Base-by-base conservation (phyloP, 30 jellyfish, hydroid and myxozoan genomes). In the Chironex yamaguchii region DNA sequence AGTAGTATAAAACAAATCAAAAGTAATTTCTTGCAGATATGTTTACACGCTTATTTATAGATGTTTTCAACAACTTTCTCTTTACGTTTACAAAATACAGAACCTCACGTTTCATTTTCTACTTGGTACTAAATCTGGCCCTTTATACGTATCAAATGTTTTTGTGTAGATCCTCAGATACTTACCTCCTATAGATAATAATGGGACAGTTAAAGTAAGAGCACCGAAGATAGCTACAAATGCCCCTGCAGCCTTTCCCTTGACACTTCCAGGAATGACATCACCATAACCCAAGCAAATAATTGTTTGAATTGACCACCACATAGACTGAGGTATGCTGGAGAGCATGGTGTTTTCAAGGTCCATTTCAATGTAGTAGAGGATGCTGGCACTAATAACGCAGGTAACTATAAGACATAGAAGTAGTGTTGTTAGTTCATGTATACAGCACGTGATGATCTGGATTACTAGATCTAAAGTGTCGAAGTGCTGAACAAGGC, bases 251-350 rank as follows among this genome's bases (percentile, higher is more conserved):
- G 82, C 12, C 36, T 92, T 92, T 9, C 98, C 98, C 48, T 20
- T 1, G 24, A 82, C 33, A 29, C 97, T 63, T 21, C 75, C 71
- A 3, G 98, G 98, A n/a, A 92, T 79, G 62, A 92, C 76, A 73
- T 92, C 98, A 27, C 98, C 98, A 74, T 92, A 92, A 34, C 98
- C 98, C 20, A 92, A 71, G 28, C 95, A 79, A 32, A 92, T 96
- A 22, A 92, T 42, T 6, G 98, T 92, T 67, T 92, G 98, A 28
- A 92, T 88, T 34, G 98, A 91, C 92, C 96, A 89, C 97, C 97
- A 92, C 97, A 92, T 84, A 20, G 95, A 95, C 21, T 81, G 89
- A 14, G 98, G 98, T 3, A 92, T 89, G 69, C 98, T 92, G 29
- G 91, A 35, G 31, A 92, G 72, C 9, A 51, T 73, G 0, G 93